Evolutionary conservation across 2,113 vertebrate genomes (phyloP), one percentile per base, ranked within the genome.

Genomic region (Melanotaenia duboulayi): DNA sequence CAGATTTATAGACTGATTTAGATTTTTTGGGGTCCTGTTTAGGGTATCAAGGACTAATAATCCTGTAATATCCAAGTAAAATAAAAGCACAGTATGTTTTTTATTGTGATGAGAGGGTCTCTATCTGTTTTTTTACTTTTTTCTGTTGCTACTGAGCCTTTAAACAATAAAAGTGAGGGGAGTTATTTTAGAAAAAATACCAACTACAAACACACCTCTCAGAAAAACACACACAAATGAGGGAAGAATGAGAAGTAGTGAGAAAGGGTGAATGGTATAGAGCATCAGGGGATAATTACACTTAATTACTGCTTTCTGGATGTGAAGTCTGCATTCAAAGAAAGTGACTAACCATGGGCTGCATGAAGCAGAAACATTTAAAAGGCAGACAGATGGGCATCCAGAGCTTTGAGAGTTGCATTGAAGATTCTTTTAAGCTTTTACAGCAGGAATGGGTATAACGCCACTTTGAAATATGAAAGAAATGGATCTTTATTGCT

Each of bases 281-380:
- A 75, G 73, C 81, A 84, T 87, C 60, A 75, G 63, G 87, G 65
- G 81, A 77, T 86, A 81, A 92, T 93, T 86, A 88, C 5, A 52
- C 56, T 71, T 87, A 87, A 92, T 89, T 80, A 80, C 76, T 82
- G 76, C 78, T 86, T 66, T 83, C 59, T 85, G 71, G 42, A 67
- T 73, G 78, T 86, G 76, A 60, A 76, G 82, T 85, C 79, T 87
- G 79, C 81, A 74, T 51, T 91, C 78, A 87, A 89, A 88, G 81
- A 82, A 86, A 82, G 81, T 81, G 72, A 71, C 71, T 88, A 76
- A 84, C 71, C 40, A 49, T 14, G 25, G 76, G 75, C 80, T 83
- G 63, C 44, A 65, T 50, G 65, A 61, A 73, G 79, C 22, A 48
- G 62, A 55, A 11, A n/a, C 66, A 11, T 84, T 84, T 78, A 78